These are phyloP conservation scores for Napeogenes sylphis DNA, from an alignment of 2,888 invertebrate species.

Conservation along the genomic window DNA sequence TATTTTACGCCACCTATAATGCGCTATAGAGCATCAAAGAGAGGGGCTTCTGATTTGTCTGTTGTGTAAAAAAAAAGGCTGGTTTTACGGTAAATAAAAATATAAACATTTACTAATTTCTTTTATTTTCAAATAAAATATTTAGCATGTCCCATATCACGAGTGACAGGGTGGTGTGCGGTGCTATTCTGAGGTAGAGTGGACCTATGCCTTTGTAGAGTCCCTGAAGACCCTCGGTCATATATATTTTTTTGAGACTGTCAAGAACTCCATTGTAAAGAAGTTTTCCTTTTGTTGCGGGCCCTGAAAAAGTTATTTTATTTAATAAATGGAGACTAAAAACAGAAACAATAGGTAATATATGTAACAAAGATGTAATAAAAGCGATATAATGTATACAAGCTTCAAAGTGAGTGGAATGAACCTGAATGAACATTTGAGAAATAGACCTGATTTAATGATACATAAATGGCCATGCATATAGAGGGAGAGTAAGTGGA, in stretches of 20 bases:
- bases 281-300: slow-evolving; percentile 79
- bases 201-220: slow-evolving; percentile 89
- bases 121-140: slow-evolving; percentile 54
- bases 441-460: no score
- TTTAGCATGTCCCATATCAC: slow-evolving; percentile 84
- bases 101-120: slow-evolving; percentile 30
- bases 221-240: slow-evolving; percentile 85
- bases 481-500: no score
- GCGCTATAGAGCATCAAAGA: slow-evolving; percentile 9
- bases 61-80: slow-evolving; percentile 2
- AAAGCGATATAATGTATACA: no score
- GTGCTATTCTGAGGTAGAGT: slow-evolving; percentile 85
- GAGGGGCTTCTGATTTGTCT: background rate
- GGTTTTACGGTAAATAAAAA: slow-evolving; percentile 15
- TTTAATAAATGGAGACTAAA: background rate
- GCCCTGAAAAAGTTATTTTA: slow-evolving; percentile 61
- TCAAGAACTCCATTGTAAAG: slow-evolving; percentile 86
- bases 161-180: slow-evolving; percentile 86
- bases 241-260: slow-evolving; percentile 86
- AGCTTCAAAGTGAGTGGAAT: no score
- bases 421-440: no score
- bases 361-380: no score
- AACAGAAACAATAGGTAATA: no score
- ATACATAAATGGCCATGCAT: no score
- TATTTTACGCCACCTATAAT: slow-evolving; percentile 57